Evolutionary conservation across 2,113 vertebrate genomes (phyloP).

Genomic region (Vireo altiloquus): DNA sequence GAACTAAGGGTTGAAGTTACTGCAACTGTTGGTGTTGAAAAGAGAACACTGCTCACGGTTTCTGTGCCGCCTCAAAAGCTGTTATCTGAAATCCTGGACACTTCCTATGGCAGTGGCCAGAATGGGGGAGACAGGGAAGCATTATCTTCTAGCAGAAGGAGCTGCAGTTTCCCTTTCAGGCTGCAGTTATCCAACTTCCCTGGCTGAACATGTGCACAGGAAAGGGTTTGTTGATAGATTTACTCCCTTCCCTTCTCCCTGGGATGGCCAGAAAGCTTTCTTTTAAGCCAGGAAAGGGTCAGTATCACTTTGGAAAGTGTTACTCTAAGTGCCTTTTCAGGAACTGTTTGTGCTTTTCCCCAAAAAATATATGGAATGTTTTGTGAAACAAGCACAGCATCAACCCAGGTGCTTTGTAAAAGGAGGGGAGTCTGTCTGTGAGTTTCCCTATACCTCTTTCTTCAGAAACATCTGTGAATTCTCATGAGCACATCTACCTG

Average conservation of each 20-base stretch:
- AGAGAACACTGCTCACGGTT: not conserved
- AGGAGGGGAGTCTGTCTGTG: not conserved
- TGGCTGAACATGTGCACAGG: not conserved
- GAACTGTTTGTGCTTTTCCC: not conserved
- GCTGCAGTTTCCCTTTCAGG: not conserved
- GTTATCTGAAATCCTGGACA: not conserved
- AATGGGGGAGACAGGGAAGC: not conserved
- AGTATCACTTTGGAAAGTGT: not conserved
- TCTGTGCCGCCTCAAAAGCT: not conserved
- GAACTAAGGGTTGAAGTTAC: not conserved
- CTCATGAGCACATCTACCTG: not conserved
- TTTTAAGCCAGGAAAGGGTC: not conserved
- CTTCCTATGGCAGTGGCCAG: not conserved
- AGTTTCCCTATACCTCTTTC: not conserved
- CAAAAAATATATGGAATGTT: not conserved
- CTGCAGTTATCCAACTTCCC: not conserved
- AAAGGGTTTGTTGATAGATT: not conserved
- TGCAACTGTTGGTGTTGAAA: not conserved
- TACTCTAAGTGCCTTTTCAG: not conserved
- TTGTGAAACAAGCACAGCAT: not conserved
- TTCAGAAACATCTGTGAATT: not conserved
- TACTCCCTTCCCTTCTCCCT: not conserved
- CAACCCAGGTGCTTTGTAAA: not conserved
- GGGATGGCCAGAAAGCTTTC: not conserved
- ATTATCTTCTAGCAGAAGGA: not conserved